Conservation (phyloP, 2,888 invertebrate species). For the Drosophila buzzatii region DNA sequence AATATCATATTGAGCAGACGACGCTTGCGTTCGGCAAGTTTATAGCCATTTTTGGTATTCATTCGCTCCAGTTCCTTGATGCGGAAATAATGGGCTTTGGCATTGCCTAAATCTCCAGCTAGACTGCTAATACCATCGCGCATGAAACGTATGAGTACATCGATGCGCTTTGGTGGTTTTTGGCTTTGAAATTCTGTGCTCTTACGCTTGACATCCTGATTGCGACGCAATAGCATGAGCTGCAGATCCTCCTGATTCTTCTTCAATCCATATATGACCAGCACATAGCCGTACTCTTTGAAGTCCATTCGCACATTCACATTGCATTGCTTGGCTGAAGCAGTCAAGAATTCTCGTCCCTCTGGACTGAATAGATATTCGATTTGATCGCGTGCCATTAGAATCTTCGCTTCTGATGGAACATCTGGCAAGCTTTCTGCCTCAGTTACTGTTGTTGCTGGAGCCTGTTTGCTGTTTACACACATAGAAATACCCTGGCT, state of each 20-base stretch:
- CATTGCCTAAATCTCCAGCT: constrained; percentile 86
- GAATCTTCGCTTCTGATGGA: constrained; percentile 85
- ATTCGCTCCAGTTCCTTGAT: constrained; percentile 85
- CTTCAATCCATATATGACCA: constrained; percentile 86
- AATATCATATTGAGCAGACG: constrained; percentile 87
- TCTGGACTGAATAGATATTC: constrained; percentile 86
- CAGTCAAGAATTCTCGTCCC: constrained; percentile 86
- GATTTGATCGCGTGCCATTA: constrained; percentile 86
- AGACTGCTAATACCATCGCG: constrained; percentile 79
- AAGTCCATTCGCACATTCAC: constrained; percentile 81
- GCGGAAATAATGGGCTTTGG: constrained; percentile 85
- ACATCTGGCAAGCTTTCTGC: constrained; percentile 52
- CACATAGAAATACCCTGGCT: constrained; percentile 73
- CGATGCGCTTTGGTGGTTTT: constrained; percentile 81
- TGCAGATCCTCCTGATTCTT: constrained; percentile 87
- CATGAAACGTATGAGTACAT: constrained; percentile 81
- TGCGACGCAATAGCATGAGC: constrained; percentile 85
- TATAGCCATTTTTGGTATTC: constrained; percentile 85
- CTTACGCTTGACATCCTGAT: constrained; percentile 73
- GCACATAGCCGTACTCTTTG: constrained; percentile 85
- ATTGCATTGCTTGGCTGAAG: constrained; percentile 83
- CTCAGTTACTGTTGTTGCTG: not conserved
- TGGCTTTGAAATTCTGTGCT: constrained; percentile 65
- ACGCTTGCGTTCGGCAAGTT: constrained; percentile 85
- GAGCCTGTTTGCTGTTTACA: constrained; percentile 48